Percentiles rank a stretch among this genome's conserved stretches.
Conservation (phyloP, 92 coral and sea anemone genomes). For the Pocillopora grandis region DNA sequence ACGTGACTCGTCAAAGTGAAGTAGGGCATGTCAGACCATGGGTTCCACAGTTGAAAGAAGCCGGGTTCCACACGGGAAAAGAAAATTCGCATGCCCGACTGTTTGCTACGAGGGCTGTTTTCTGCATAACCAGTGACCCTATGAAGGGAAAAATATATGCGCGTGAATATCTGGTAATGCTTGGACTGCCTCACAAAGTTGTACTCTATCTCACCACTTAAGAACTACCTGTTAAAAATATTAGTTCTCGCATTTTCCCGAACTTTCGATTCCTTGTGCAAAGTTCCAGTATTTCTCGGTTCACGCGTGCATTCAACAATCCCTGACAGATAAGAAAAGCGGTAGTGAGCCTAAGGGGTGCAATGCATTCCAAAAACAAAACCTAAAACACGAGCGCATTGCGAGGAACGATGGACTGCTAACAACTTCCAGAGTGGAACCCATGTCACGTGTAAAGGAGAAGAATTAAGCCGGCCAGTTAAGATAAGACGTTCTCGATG, state of each 20-base stretch:
- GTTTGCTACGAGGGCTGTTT: constrained; percentile 70
- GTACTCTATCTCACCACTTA: too few relatives aligned
- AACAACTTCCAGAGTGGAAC: constrained; percentile 55
- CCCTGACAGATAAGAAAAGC: too few relatives aligned
- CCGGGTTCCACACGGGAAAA: constrained; percentile 65
- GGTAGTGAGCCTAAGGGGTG: too few relatives aligned
- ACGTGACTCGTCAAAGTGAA: constrained; percentile 65
- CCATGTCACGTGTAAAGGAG: constrained; percentile 27
- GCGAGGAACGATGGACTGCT: background rate
- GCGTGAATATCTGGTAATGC: background rate
- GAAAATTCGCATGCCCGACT: constrained; percentile 78
- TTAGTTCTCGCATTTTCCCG: too few relatives aligned
- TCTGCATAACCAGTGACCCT: constrained; percentile 88
- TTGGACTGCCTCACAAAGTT: background rate
- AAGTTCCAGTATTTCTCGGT: too few relatives aligned
- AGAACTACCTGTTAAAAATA: too few relatives aligned
- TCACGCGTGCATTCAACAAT: too few relatives aligned
- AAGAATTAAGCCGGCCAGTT: background rate
- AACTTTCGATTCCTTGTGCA: too few relatives aligned
- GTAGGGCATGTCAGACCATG: constrained; percentile 87
- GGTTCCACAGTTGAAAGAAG: constrained; percentile 93
- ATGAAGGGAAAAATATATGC: constrained; percentile 28
- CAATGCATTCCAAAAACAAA: too few relatives aligned
- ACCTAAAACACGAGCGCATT: background rate
- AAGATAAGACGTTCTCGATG: background rate